Base-by-base conservation (phyloP, 2,797 vertebrate species). In the Lepilemur ruficaudatus region DNA sequence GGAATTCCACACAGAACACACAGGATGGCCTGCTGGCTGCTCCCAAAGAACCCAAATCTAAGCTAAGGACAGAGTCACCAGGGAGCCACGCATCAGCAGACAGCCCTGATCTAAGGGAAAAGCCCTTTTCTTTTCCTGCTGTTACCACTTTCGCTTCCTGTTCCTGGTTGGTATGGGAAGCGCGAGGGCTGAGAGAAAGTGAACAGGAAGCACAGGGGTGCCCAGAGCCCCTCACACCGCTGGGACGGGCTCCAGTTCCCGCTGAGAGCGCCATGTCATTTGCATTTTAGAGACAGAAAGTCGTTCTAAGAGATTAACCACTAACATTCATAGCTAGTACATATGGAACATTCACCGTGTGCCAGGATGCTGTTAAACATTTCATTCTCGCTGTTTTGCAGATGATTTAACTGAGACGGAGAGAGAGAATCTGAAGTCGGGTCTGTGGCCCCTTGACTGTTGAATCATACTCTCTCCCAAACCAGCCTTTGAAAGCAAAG, bases 141-240 rank as follows among this genome's bases (percentile, higher is more conserved):
- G 82, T 67, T 43, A 73, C 38, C 87, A 15, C 35, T 79, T 84
- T 94, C 32, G 41, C 63, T 93, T 97, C 67, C 88, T 30, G 22
- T 95, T 97, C 91, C 67, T 93, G 84, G 92, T 82, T 80, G n/a
- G 38, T 52, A 30, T 48, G 78, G 85, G 89, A 97, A 91, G 38
- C 70, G 80, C 32, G 32, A 82, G 23, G 13, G n/a, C 13, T 43
- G 43, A 78, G 52, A 85, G 91, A 88, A 88, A 81, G 75, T 43
- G 82, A 72, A 65, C 35, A 7, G 35, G 18, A 65, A 76, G 4
- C 15, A 11, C 35, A 15, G 20, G 70, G 48, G n/a, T 50, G 15
- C 52, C 52, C 17, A 55, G 20, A 8, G 52, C 52, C 52, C 52
- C 52, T 55, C 55, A 30, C 32, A 0, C 1, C 52, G 2, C 50